These are phyloP conservation scores for Misgurnus anguillicaudatus DNA, from an alignment of 2,113 vertebrate species.

Conservation along the genomic window DNA sequence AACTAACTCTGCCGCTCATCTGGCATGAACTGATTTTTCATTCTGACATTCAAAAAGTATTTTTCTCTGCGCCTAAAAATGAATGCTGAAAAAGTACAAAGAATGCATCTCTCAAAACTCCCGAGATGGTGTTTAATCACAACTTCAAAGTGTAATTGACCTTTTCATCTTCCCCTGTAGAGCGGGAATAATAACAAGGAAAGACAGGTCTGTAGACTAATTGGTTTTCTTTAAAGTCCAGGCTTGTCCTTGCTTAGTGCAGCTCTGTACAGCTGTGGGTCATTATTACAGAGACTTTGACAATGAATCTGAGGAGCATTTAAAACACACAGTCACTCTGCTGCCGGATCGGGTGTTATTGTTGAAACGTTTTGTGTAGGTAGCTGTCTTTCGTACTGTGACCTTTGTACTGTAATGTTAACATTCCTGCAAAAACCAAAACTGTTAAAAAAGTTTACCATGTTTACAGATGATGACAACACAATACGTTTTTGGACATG, in stretches of 20 bases:
- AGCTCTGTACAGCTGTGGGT: constrained; percentile 66
- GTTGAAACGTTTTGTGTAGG: not conserved
- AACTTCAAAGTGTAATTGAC: constrained; percentile 74
- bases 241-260: constrained; percentile 66
- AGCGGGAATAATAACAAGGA: constrained; percentile 66
- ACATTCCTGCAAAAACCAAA: no score
- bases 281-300: constrained; percentile 60
- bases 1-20: not conserved
- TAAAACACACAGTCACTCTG: constrained; percentile 24
- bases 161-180: constrained; percentile 72
- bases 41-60: constrained; percentile 31
- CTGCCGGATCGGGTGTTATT: not conserved
- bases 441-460: no score
- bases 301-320: constrained; percentile 49
- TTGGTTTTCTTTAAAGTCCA: constrained; percentile 67
- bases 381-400: not conserved
- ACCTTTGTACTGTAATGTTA: no score
- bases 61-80: constrained; percentile 23
- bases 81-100: constrained; percentile 53
- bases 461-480: no score
- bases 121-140: constrained; percentile 68
- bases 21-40: not conserved
- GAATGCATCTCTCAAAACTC: constrained; percentile 52
- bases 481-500: no score
- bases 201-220: constrained; percentile 70